Base-by-base conservation (phyloP, 1,140 invertebrate species). In the Latrodectus geometricus region DNA sequence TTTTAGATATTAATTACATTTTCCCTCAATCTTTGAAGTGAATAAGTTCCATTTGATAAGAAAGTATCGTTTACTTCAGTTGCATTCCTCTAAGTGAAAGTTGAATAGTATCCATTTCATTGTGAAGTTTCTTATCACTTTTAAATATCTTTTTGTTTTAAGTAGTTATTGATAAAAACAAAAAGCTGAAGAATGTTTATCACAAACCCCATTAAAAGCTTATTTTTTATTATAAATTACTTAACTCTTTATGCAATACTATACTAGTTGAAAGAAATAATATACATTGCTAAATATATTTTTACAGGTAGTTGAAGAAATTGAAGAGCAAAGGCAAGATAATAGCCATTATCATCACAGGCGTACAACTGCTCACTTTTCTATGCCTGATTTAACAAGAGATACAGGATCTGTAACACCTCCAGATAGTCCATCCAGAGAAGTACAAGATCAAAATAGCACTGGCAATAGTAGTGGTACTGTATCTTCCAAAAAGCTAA, bases 301-400 rank as follows among this genome's bases (percentile, higher is more conserved):
- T 21, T 66, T 74, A 66, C 20, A 87, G 85, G 85, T 87, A 5
- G 85, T 87, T 65, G 85, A 87, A 80, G 87, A 88, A 80, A 86
- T 87, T 11, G 78, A 81, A 50, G 76, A 88, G 15, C 84, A 84
- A 21, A 12, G 66, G 21, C 49, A 70, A 23, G 82, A 80, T 15
- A 74, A 74, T 17, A 83, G 79, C 35, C 69, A 70, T 8, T 74
- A 73, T 12, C 82, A 85, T 52, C 87, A 88, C 49, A 54, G 87
- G 5, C 68, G 81, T 0, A 84, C 87, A 50, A 78, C 72, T 0
- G 89, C 88, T 12, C 89, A 89, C n/a, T 92, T 93, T n/a, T 94
- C 94, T 15, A 93, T 94, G 93, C 94, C 94, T 21, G 94, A 95
- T 90, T 89, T 94, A 49, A 92, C 92, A 49, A 88, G 89, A 66